These are phyloP conservation scores for pig (Sus scrofa) DNA, from an alignment of 2,113 vertebrate genomes.

Conservation along the genomic window DNA sequence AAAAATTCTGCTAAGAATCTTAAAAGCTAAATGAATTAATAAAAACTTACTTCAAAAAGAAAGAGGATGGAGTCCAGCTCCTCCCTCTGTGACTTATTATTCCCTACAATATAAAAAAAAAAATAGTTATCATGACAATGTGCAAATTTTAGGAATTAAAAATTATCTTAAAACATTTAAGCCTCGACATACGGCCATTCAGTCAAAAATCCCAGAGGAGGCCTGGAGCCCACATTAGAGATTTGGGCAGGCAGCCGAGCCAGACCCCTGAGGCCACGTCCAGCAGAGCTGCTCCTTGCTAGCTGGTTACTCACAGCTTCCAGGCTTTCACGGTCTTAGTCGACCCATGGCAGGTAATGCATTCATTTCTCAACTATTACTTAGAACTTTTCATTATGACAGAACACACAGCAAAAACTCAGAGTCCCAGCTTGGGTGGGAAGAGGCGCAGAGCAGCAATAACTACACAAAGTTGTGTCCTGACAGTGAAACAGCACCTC, in stretches of 20 bases:
- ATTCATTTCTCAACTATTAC: slow-evolving; percentile 35
- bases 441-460: neutral
- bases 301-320: neutral
- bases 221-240: rapidly evolving
- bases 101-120: slow-evolving; percentile 92
- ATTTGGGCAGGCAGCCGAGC: neutral
- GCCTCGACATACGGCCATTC: neutral
- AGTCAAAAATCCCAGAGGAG: neutral
- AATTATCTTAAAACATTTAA: slow-evolving; percentile 21
- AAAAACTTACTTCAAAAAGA: slow-evolving; percentile 98
- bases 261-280: no score
- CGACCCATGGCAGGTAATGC: neutral
- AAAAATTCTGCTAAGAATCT: slow-evolving; percentile 42
- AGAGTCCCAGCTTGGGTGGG: neutral
- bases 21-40: slow-evolving; percentile 64
- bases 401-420: neutral
- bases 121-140: neutral
- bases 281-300: neutral
- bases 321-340: neutral
- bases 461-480: neutral
- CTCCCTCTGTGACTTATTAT: slow-evolving; percentile 99
- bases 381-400: neutral
- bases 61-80: slow-evolving; percentile 99
- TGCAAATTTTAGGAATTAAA: slow-evolving; percentile 38
- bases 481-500: neutral